These are phyloP conservation scores for Diabrotica virgifera DNA, from an alignment of 1,140 invertebrate genomes.

Conservation along the genomic window DNA sequence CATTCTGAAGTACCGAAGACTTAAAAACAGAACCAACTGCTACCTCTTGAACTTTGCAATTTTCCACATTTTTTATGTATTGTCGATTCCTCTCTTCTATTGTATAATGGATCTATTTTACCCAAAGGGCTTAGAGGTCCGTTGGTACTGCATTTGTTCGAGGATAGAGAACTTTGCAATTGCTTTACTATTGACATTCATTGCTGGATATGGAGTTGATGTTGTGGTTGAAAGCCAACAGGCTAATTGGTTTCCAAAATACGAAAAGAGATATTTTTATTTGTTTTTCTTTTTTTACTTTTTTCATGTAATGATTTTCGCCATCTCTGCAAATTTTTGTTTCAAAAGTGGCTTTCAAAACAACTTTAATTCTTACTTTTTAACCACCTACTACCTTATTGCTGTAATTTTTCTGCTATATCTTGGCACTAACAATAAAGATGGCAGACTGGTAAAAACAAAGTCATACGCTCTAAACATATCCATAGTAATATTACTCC, in stretches of 20 bases:
- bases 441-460: background rate
- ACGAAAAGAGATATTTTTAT: conserved; percentile 1
- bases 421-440: background rate
- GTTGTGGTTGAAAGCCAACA: background rate
- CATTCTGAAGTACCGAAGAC: conserved; percentile 25
- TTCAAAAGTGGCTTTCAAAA: conserved; percentile 8
- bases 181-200: conserved; percentile 19
- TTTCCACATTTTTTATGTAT: conserved; percentile 20
- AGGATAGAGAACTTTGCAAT: conserved; percentile 25
- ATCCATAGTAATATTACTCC: conserved; percentile 10
- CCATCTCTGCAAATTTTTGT: conserved; percentile 7
- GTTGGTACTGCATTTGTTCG: conserved; percentile 24
- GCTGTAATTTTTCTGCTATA: conserved; percentile 4
- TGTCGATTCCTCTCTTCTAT: conserved; percentile 14
- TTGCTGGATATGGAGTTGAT: conserved; percentile 19
- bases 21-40: conserved; percentile 25
- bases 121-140: conserved; percentile 5
- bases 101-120: conserved; percentile 23
- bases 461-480: conserved; percentile 7
- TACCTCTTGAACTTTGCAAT: conserved; percentile 27
- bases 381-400: conserved; percentile 6
- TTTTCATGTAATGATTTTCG: background rate
- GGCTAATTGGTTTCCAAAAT: conserved; percentile 11
- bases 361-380: conserved; percentile 15
- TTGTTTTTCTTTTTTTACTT: conserved; percentile 15